phyloP scores from a whole-genome alignment of 2,797 vertebrate species.

The Tokudaia tokunoshimensis region DNA sequence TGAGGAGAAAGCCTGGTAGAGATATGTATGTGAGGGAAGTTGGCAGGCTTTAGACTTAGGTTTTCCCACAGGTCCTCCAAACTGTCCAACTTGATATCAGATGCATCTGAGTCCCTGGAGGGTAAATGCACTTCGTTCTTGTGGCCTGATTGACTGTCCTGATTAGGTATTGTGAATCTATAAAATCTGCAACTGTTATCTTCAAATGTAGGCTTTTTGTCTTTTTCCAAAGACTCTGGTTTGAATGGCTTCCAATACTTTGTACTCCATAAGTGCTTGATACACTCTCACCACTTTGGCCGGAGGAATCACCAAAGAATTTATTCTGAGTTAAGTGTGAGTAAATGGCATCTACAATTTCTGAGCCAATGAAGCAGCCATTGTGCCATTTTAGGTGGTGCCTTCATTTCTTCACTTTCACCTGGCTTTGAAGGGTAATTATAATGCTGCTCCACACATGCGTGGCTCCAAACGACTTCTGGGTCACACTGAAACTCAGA shows the following conservation, averaged over 20 bases:
- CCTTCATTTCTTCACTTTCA: slow-evolving; percentile 96
- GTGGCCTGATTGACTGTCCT: slow-evolving; percentile 86
- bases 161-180: slow-evolving; percentile 90
- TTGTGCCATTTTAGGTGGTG: slow-evolving; percentile 95
- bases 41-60: slow-evolving; percentile 92
- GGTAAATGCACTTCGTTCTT: slow-evolving; percentile 83
- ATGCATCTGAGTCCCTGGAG: slow-evolving; percentile 89
- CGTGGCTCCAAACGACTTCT: slow-evolving; percentile 96
- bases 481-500: slow-evolving; percentile 92
- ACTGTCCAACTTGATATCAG: slow-evolving; percentile 90
- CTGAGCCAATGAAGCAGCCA: slow-evolving; percentile 96
- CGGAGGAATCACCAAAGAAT: slow-evolving; percentile 94
- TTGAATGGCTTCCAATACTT: slow-evolving; percentile 96
- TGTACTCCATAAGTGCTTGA: slow-evolving; percentile 97
- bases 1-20: slow-evolving; percentile 91
- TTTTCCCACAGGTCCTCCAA: slow-evolving; percentile 95
- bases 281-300: slow-evolving; percentile 96
- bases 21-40: slow-evolving; percentile 90
- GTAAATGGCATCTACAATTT: slow-evolving; percentile 96
- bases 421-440: slow-evolving; percentile 92
- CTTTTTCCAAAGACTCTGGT: slow-evolving; percentile 95
- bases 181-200: slow-evolving; percentile 97
- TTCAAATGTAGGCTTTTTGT: slow-evolving; percentile 94
- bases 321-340: slow-evolving; percentile 95
- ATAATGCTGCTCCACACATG: slow-evolving; percentile 98